Base-by-base conservation (phyloP, 2,113 vertebrate genomes). In the Callopanchax toddi region DNA sequence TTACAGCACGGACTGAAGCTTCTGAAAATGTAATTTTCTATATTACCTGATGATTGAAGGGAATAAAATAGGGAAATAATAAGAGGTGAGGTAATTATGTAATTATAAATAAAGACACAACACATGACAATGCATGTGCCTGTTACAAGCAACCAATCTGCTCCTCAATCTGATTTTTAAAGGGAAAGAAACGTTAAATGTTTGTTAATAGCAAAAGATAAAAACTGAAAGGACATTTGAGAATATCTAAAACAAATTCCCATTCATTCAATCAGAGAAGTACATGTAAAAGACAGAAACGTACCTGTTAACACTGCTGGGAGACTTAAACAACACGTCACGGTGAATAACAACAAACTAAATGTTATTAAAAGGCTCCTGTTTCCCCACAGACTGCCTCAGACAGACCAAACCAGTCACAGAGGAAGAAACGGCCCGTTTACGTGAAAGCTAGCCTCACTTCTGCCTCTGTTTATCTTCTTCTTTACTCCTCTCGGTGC, bases 301-400 rank as follows among this genome's bases (percentile, higher is more conserved):
- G 46, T 87, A 90, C 88, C 88, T 86, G 58, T 6, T 60, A 2
- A 9, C 18, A 39, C 7, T 21, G 46, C 40, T 29, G 69, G 69
- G 68, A 70, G 57, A 18, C 71, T 71, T 44, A 29, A 67, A 13
- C 22, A 32, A 36, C 22, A 20, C 6, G 20, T 56, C 6, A 10
- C 23, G 36, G 11, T 1, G 10, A 37, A 37, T 25, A 18, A 17
- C 21, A 12, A 39, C 32, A 37, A 37, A 12, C 25, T 6, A 18
- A 20, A 23, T 72, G 65, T 75, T 29, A 55, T 5, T 53, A 44
- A 51, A 8, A 17, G 21, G 6, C 2, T 60, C 22, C 29, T 13
- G 3, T 42, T 25, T 54, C 45, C 49, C 0, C 3, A 9, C 2
- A 9, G 23, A 0, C 15, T 11, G 18, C 26, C 16, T 9, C 9